Evolutionary conservation across 2,888 invertebrate species (phyloP).

Genomic region (Strigamia transsilvanica): DNA sequence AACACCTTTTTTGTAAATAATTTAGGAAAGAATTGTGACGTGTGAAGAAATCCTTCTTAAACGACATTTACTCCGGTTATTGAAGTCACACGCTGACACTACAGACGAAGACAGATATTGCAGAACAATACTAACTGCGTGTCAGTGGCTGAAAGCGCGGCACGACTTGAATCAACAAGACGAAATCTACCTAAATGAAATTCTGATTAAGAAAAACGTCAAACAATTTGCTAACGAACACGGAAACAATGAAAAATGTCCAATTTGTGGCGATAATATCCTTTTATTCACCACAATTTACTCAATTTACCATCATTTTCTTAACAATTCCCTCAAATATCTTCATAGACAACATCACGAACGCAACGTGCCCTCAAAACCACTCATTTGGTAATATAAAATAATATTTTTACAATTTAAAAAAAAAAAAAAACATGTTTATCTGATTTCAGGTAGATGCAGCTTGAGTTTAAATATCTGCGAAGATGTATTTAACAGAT

Average conservation of each 20-base stretch:
- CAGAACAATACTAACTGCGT: not conserved
- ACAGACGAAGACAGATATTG: not conserved
- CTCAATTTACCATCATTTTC: not conserved
- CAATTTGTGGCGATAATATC: conserved; percentile 10
- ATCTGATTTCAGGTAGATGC: conserved; percentile 14
- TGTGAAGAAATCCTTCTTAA: conserved; percentile 24
- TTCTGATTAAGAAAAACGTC: not conserved
- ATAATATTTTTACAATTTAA: not conserved
- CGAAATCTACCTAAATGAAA: not conserved
- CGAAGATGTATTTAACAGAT: not conserved
- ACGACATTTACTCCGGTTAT: not conserved
- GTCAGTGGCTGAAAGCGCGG: not conserved
- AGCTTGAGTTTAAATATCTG: not conserved
- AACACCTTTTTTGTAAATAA: not conserved
- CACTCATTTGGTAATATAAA: conserved; percentile 25
- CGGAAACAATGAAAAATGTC: conserved; percentile 25
- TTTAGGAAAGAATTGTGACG: not conserved
- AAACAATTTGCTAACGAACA: not conserved
- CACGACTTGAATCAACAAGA: not conserved
- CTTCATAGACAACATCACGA: not conserved
- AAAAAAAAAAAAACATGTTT: no score
- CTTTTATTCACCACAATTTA: not conserved
- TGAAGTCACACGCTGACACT: not conserved
- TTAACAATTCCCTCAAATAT: not conserved
- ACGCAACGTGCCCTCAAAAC: not conserved